Conservation (phyloP, 1,140 invertebrate genomes). For the Calliphora vicina region DNA sequence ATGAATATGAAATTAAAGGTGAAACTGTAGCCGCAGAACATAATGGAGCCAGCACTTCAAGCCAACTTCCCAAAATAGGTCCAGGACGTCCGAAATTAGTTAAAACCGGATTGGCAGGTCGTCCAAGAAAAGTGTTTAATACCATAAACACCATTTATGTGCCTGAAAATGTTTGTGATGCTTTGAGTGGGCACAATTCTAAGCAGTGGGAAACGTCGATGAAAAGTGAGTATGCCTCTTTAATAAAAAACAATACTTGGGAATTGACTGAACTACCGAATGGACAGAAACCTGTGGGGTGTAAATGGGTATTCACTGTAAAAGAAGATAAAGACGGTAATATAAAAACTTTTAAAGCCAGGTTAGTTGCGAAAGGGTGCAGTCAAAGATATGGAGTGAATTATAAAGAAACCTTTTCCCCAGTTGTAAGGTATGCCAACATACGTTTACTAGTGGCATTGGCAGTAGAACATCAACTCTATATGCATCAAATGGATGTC, state of each 20-base stretch:
- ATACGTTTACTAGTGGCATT: conserved; percentile 36
- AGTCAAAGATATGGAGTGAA: conserved; percentile 47
- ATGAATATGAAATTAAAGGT: too few species aligned
- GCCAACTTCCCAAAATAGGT: not conserved
- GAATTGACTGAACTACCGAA: not conserved
- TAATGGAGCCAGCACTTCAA: not conserved
- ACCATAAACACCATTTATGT: conserved; percentile 8
- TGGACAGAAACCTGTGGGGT: conserved; percentile 15
- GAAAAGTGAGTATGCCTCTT: not conserved
- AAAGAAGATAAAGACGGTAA: conserved; percentile 18
- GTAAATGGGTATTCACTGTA: not conserved
- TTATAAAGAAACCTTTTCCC: conserved; percentile 53
- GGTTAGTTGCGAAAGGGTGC: conserved; percentile 31
- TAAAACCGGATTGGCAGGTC: conserved; percentile 19
- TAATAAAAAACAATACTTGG: not conserved
- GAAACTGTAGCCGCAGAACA: not conserved
- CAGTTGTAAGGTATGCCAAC: conserved; percentile 41
- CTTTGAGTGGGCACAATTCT: not conserved
- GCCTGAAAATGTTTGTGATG: conserved; percentile 21
- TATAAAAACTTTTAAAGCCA: conserved; percentile 1
- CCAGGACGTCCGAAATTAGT: conserved; percentile 3
- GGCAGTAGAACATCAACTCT: conserved; percentile 29
- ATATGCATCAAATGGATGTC: conserved; percentile 55
- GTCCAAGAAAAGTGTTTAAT: conserved; percentile 28
- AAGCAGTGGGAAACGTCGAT: conserved; percentile 46